Base-by-base conservation (phyloP, 2,888 invertebrate species). In the Papilio elwesi region DNA sequence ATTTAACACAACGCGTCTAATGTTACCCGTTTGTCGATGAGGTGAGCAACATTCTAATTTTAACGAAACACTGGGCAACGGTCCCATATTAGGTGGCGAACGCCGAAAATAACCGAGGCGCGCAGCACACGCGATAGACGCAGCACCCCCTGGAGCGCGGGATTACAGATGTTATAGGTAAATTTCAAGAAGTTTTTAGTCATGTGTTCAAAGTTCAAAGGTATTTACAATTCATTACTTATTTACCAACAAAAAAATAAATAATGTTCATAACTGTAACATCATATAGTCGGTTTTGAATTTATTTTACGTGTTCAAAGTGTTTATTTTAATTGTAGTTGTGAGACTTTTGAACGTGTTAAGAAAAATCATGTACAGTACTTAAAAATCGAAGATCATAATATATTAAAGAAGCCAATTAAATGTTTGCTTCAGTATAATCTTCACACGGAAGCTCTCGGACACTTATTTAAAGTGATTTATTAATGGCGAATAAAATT, bases 1-100 rank as follows among this genome's bases (percentile, higher is more conserved):
- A 67, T 67, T 65, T 67, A 76, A 71, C 59, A 69, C 66, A 74
- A 53, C 71, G 51, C 51, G 69, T 69, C 12, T 71, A 67, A 62
- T 51, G 64, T 68, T 68, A 59, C 64, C 68, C 74, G 73, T 70
- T 76, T 72, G 77, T 76, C 81, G 81, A 81, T 83, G 85, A 82
- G 84, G 84, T 82, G 79, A 78, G 78, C 85, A 81, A 79, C 79
- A 78, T 78, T 87, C 90, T 93, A 92, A 91, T 90, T 90, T 88
- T 90, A 89, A 83, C 85, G 83, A 83, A 86, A 87, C 85, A 85
- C 88, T 86, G 87, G 90, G 90, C 93, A 87, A 73, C 90, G 91
- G 83, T 88, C 87, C 93, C 94, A 92, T 93, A 93, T 94, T 93
- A 89, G 94, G 94, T 85, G 88, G 79, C 90, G 87, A 79, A 80